Evolutionary conservation across 2,113 vertebrate genomes (phyloP).

Genomic region (Cyanoramphus novaezelandiae): DNA sequence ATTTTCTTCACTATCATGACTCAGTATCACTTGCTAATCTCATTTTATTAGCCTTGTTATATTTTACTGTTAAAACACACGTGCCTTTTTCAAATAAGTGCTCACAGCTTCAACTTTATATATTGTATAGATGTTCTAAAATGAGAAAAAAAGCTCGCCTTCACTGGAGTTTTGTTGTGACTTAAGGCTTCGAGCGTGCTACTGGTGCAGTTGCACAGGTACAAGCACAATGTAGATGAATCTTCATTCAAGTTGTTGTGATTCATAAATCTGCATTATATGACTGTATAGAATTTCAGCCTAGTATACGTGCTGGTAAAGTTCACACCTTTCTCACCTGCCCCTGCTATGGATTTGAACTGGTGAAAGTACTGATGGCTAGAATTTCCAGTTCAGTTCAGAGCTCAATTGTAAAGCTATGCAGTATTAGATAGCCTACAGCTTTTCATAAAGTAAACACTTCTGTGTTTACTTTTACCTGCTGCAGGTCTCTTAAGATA

Average conservation of each 20-base stretch:
- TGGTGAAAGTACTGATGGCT: neutral
- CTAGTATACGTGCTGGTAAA: neutral
- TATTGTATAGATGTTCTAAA: neutral
- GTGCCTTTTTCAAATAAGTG: neutral
- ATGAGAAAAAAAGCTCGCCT: neutral
- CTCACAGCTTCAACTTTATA: neutral
- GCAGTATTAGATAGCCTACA: neutral
- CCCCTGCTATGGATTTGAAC: neutral
- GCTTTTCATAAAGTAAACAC: neutral
- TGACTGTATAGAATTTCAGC: neutral
- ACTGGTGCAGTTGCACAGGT: neutral
- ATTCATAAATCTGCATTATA: neutral
- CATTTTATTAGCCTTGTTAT: conserved; percentile 37
- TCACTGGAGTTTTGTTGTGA: neutral
- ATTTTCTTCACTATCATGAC: conserved; percentile 62
- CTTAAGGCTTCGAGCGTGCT: neutral
- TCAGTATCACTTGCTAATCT: conserved; percentile 66
- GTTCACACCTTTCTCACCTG: neutral
- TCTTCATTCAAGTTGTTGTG: neutral
- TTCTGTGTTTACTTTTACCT: neutral
- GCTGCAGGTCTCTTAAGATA: neutral
- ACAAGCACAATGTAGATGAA: neutral
- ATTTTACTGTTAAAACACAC: conserved; percentile 24
- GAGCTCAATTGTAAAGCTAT: neutral
- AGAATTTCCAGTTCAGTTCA: neutral